Conservation (phyloP, 2,888 invertebrate genomes). For the Encarsia formosa region DNA sequence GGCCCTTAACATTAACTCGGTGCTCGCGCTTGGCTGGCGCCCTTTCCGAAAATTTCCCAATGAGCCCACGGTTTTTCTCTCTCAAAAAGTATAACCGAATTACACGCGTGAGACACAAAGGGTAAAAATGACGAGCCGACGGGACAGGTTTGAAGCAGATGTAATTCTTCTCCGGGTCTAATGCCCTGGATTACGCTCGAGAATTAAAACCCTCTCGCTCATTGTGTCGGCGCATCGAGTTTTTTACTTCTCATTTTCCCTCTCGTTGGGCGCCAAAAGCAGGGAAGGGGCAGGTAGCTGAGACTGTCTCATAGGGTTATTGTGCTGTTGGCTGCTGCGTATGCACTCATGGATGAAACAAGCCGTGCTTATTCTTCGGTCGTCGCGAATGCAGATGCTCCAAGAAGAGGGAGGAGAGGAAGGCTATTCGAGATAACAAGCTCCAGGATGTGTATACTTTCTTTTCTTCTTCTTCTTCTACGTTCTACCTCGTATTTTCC, state of each 20-base stretch:
- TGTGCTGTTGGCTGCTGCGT: too few species aligned
- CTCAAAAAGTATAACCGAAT: slow-evolving; percentile 27
- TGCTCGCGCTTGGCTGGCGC: slow-evolving; percentile 17
- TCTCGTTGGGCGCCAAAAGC: slow-evolving; percentile 13
- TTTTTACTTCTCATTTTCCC: slow-evolving; percentile 15
- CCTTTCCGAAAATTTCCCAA: neutral
- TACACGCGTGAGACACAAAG: slow-evolving; percentile 2
- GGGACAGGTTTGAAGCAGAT: neutral
- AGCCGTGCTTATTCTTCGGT: slow-evolving; percentile 11
- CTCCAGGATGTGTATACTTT: slow-evolving; percentile 29
- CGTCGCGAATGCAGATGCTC: slow-evolving; percentile 18
- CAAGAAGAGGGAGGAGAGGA: too few species aligned
- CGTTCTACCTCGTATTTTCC: slow-evolving; percentile 6
- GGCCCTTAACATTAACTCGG: slow-evolving; percentile 22
- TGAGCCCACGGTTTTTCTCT: too few species aligned
- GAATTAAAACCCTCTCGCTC: slow-evolving; percentile 25
- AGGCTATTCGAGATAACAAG: slow-evolving; percentile 26
- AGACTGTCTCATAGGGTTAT: too few species aligned
- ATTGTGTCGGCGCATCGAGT: neutral
- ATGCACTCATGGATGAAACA: slow-evolving; percentile 24
- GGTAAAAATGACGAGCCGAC: slow-evolving; percentile 6
- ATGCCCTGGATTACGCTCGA: slow-evolving; percentile 11
- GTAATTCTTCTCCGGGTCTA: neutral
- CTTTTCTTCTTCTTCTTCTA: slow-evolving; percentile 1
- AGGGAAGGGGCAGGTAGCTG: slow-evolving; percentile 10